phyloP scores from a whole-genome alignment of 1,140 invertebrate species.

The Rhyzopertha dominica region DNA sequence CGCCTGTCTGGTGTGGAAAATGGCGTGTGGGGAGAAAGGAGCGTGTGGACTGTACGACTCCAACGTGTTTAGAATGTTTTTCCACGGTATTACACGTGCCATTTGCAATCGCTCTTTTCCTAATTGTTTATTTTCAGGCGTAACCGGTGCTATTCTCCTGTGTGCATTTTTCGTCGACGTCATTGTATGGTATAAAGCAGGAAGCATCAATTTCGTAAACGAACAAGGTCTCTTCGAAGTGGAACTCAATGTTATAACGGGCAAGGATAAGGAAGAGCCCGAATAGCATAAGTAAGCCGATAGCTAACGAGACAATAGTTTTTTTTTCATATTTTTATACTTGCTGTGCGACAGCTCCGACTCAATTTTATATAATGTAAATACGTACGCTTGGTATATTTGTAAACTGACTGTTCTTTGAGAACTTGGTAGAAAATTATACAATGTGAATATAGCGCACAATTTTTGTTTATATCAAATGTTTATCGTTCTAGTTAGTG shows the following conservation, averaged over 20 bases:
- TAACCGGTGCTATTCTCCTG: conserved; percentile 62
- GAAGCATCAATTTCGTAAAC: conserved; percentile 62
- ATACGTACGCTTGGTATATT: too few species aligned
- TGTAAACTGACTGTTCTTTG: too few species aligned
- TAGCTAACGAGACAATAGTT: too few species aligned
- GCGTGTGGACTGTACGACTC: conserved; percentile 83
- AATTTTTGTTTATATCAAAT: too few species aligned
- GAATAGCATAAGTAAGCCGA: conserved; percentile 6
- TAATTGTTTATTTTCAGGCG: conserved; percentile 49
- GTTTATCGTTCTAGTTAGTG: too few species aligned
- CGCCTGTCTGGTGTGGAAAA: conserved; percentile 83
- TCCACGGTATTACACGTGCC: conserved; percentile 69
- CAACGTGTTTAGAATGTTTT: conserved; percentile 75
- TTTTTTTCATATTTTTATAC: too few species aligned
- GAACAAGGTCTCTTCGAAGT: conserved; percentile 48
- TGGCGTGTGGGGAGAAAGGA: conserved; percentile 70
- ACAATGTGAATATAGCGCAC: too few species aligned
- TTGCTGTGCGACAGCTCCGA: too few species aligned
- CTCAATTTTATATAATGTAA: too few species aligned
- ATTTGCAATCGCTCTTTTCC: not conserved
- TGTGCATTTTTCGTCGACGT: conserved; percentile 66
- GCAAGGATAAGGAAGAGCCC: conserved; percentile 36
- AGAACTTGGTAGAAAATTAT: too few species aligned
- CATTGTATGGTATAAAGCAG: conserved; percentile 68
- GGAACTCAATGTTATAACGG: conserved; percentile 44